These are phyloP conservation scores for Eumacrocentrus americanus DNA, from an alignment of 2,888 invertebrate genomes.

Conservation along the genomic window DNA sequence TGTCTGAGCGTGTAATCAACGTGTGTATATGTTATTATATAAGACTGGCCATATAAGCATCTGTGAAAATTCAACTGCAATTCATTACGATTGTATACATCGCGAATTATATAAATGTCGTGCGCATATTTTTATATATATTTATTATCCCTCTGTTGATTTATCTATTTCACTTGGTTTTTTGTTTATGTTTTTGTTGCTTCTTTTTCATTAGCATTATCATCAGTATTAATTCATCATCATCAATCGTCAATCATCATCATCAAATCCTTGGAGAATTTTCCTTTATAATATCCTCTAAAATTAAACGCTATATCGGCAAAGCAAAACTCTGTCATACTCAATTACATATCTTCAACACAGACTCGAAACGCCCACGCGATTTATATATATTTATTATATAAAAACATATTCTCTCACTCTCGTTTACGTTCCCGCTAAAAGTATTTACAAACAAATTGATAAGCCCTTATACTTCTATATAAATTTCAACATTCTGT, in stretches of 20 bases:
- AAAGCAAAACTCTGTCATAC: slow-evolving; percentile 31
- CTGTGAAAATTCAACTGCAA: slow-evolving; percentile 5
- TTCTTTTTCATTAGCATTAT: too few relatives aligned
- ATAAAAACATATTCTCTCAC: slow-evolving; percentile 37
- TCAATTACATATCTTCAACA: slow-evolving; percentile 33
- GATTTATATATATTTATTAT: slow-evolving; percentile 34
- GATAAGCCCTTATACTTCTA: slow-evolving; percentile 22
- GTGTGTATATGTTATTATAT: neutral
- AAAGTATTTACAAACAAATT: slow-evolving; percentile 38
- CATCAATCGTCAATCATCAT: neutral
- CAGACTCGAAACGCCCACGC: slow-evolving; percentile 30
- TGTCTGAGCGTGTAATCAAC: neutral
- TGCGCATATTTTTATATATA: slow-evolving; percentile 1
- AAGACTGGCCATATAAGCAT: slow-evolving; percentile 4
- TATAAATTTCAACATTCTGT: slow-evolving; percentile 8
- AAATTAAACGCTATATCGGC: slow-evolving; percentile 27
- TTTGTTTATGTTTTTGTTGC: neutral
- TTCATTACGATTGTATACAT: slow-evolving; percentile 11
- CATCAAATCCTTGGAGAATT: slow-evolving; percentile 15
- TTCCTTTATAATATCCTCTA: slow-evolving; percentile 9
- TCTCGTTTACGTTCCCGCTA: slow-evolving; percentile 32
- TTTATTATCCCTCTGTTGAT: slow-evolving; percentile 16
- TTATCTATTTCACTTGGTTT: neutral
- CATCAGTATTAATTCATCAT: too few relatives aligned
- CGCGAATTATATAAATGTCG: slow-evolving; percentile 7